phyloP scores from a whole-genome alignment of 2,888 invertebrate species.

The Eilema griseolum region DNA sequence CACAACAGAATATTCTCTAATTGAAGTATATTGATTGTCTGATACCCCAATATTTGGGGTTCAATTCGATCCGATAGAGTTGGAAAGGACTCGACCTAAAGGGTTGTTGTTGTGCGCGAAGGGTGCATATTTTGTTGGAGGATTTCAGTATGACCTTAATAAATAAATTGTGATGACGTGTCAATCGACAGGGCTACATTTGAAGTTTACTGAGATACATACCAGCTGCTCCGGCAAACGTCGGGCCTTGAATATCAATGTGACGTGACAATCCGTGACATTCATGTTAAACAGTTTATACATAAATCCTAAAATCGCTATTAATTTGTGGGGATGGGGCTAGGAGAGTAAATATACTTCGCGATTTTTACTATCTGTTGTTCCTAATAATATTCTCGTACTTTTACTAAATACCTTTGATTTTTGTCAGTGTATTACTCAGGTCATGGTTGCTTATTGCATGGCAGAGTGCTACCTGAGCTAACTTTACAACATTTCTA shows the following conservation, averaged over 20 bases:
- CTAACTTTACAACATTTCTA: background rate
- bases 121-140: slow-evolving; percentile 17
- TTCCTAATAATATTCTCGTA: too few relatives aligned
- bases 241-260: too few relatives aligned
- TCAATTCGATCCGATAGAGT: slow-evolving; percentile 9
- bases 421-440: background rate
- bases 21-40: slow-evolving; percentile 25
- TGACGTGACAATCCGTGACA: too few relatives aligned
- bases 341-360: too few relatives aligned
- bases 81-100: slow-evolving; percentile 4
- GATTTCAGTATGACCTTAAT: slow-evolving; percentile 9
- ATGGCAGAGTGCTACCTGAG: background rate
- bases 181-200: background rate
- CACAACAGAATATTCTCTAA: slow-evolving; percentile 22
- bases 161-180: slow-evolving; percentile 15
- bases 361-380: too few relatives aligned
- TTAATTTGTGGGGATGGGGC: too few relatives aligned
- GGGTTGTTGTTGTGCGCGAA: background rate
- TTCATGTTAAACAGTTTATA: too few relatives aligned
- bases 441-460: background rate
- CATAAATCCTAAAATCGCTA: too few relatives aligned
- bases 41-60: slow-evolving; percentile 15
- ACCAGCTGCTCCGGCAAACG: background rate
- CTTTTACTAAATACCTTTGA: background rate
- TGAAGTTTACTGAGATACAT: background rate